phyloP scores from a whole-genome alignment of 1,140 invertebrate species.

The Drosophila bocki region DNA sequence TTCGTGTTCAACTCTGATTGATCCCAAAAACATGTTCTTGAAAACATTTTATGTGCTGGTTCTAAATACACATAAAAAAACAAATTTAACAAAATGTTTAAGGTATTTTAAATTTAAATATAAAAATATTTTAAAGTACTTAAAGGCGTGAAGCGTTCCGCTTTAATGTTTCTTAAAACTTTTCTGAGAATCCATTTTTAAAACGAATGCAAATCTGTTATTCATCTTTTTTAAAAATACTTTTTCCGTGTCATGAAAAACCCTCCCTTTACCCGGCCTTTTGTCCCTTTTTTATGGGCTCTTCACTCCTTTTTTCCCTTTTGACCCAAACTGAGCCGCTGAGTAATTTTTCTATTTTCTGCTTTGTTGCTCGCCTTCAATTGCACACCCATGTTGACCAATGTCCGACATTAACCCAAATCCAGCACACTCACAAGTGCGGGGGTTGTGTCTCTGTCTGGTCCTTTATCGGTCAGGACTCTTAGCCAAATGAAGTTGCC shows the following conservation, averaged over 20 bases:
- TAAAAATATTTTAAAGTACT: not conserved
- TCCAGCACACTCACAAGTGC: conserved; percentile 46
- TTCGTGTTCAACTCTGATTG: conserved; percentile 33
- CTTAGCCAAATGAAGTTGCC: conserved; percentile 76
- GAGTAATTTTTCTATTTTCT: conserved; percentile 83
- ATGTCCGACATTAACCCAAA: conserved; percentile 80
- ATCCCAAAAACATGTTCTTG: conserved; percentile 22
- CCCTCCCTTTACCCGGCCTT: not conserved
- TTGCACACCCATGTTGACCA: conserved; percentile 81
- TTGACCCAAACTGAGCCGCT: conserved; percentile 49
- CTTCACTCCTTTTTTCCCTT: conserved; percentile 31
- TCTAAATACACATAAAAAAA: conserved; percentile 2
- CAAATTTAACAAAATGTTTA: not conserved
- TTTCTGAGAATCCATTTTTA: not conserved
- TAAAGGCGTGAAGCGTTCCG: not conserved
- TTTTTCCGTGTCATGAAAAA: conserved; percentile 15
- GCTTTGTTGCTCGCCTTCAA: conserved; percentile 78
- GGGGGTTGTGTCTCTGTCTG: conserved; percentile 13
- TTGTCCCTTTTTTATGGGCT: conserved; percentile 51
- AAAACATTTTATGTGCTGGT: conserved; percentile 3
- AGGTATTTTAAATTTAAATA: not conserved
- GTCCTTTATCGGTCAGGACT: conserved; percentile 58
- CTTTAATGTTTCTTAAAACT: not conserved
- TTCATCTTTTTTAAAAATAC: not conserved
- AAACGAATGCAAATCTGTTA: too few relatives aligned